phyloP scores from a whole-genome alignment of 2,888 invertebrate genomes.

The Eristalinus aeneus region DNA sequence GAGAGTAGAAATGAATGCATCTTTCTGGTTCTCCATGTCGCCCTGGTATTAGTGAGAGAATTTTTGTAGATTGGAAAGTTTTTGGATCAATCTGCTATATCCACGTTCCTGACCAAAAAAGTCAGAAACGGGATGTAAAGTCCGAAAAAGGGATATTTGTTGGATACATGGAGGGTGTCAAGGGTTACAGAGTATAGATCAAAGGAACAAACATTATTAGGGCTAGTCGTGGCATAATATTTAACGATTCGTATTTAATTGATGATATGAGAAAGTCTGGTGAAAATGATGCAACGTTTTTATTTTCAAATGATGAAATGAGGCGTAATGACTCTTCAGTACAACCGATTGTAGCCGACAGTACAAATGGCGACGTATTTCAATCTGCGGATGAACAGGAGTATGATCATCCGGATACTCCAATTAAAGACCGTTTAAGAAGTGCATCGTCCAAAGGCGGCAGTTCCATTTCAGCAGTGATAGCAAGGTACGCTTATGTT shows the following conservation, averaged over 20 bases:
- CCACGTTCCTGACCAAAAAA: neutral
- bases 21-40: neutral
- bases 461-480: conserved; percentile 2
- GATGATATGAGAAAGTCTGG: neutral
- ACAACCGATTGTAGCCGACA: neutral
- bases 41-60: neutral
- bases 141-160: conserved; percentile 3
- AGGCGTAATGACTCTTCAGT: neutral
- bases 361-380: neutral
- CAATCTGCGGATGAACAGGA: conserved; percentile 1
- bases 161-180: conserved; percentile 1
- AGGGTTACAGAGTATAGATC: conserved; percentile 5
- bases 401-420: neutral
- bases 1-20: neutral
- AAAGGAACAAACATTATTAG: neutral
- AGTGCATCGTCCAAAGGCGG: neutral
- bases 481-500: neutral
- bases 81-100: conserved; percentile 4
- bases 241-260: neutral
- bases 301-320: neutral
- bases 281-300: neutral
- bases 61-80: neutral
- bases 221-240: neutral
- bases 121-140: too few relatives aligned
- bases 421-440: conserved; percentile 7